A percentile compares a stretch with the other conserved stretches of the same genome.
phyloP scores from a whole-genome alignment of 2,113 vertebrate genomes.

The Crocuta crocuta region DNA sequence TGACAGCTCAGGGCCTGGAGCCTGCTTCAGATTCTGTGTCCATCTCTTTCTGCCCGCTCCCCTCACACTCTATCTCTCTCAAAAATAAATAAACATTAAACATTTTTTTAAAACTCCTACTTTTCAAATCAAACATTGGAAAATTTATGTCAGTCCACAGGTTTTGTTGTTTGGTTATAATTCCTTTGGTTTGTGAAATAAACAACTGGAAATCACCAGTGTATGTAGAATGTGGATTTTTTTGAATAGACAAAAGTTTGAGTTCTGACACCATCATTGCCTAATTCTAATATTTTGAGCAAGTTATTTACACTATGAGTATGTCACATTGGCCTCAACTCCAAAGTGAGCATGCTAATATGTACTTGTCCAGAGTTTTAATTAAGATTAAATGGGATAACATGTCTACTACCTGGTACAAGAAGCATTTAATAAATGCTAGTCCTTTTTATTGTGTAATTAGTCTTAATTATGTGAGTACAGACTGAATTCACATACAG shows the following conservation, averaged over 20 bases:
- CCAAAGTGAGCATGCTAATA: slow-evolving; percentile 9
- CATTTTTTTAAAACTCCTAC: neutral
- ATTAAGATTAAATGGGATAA: neutral
- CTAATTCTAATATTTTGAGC: neutral
- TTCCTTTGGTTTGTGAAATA: slow-evolving; percentile 29
- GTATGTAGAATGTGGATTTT: neutral
- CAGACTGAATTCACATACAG: neutral
- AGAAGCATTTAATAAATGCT: neutral
- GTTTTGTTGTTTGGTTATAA: slow-evolving; percentile 46
- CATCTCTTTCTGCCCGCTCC: too few species aligned
- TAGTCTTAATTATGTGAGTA: slow-evolving; percentile 7
- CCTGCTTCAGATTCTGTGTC: too few species aligned
- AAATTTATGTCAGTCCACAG: neutral
- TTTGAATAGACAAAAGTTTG: slow-evolving; percentile 23
- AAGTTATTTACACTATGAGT: neutral
- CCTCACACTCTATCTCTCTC: too few species aligned
- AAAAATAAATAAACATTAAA: too few species aligned
- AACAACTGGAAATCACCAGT: slow-evolving; percentile 10
- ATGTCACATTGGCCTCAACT: neutral
- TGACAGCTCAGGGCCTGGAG: too few species aligned
- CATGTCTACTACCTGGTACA: neutral
- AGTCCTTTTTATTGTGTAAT: slow-evolving; percentile 26
- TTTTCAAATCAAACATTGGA: slow-evolving; percentile 1
- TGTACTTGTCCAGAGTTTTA: slow-evolving; percentile 3
- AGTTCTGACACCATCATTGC: slow-evolving; percentile 9